Base-by-base conservation (phyloP, 2,888 invertebrate species). In the Bugula neritina region DNA sequence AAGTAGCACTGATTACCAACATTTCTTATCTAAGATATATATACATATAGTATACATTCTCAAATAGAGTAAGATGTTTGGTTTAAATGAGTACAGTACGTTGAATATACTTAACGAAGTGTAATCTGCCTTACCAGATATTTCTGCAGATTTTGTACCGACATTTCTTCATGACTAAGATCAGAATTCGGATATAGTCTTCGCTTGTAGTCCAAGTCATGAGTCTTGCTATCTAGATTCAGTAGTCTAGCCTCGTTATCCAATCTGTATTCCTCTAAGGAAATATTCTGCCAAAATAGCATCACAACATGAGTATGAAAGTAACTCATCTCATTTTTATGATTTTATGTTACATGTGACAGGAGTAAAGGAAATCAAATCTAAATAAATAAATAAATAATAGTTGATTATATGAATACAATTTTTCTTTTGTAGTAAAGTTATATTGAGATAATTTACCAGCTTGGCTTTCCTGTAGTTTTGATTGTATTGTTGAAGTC, bases 211-310 rank as follows among this genome's bases (percentile, higher is more conserved):
- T 78, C 79, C 10, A 82, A 71, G 21, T 77, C 77, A 71, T 79
- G 77, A 73, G 76, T 78, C 35, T 79, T 77, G 55, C 77, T 77
- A 54, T 80, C 78, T 57, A 81, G 77, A 54, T 79, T 77, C 74
- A 80, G 75, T 5, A 80, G 75, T 74, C 80, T 80, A n/a, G 77
- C 78, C 73, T 81, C 79, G 71, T 80, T 78, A 13, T 79, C 74
- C 2, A 81, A 74, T 54, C 77, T 77, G 72, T 76, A 79, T 1
- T 78, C 75, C 63, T 63, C 63, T 13, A 63, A 34, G 29, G 27
- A 2, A 10, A 63, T 63, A 31, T 34, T 63, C 63, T 63, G 29
- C 31, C n/a, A 57, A 23, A 10, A 57, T n/a, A n/a, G n/a, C n/a
- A n/a, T n/a, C n/a, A n/a, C n/a, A n/a, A n/a, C n/a, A n/a, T n/a